Conservation (phyloP, 2,113 vertebrate species). For the Cebidichthys violaceus region DNA sequence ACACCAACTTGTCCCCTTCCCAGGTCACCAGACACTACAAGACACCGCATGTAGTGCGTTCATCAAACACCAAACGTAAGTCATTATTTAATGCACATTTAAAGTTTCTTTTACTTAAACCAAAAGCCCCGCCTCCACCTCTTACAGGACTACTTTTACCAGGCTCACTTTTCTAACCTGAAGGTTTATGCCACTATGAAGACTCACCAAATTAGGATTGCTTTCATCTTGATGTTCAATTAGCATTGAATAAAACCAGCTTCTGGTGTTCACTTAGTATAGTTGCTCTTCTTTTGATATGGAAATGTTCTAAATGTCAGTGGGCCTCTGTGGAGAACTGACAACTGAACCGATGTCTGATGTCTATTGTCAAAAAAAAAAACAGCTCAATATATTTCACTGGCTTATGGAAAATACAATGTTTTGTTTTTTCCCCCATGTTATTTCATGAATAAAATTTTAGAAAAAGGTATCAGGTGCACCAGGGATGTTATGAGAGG, state of each 20-base stretch:
- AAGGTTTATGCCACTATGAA: not conserved
- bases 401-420: not conserved
- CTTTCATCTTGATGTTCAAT: not conserved
- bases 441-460: not conserved
- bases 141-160: not conserved
- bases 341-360: not conserved
- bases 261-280: not conserved
- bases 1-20: conserved; percentile 90
- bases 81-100: not conserved
- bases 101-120: not conserved
- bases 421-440: not conserved
- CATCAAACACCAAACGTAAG: not conserved
- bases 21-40: conserved; percentile 88
- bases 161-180: not conserved
- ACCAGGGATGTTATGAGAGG: not conserved
- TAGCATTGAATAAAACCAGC: not conserved
- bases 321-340: not conserved
- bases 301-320: not conserved
- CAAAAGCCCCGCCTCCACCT: not conserved
- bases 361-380: not conserved
- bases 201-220: not conserved
- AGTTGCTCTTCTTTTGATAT: conserved; percentile 1
- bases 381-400: not conserved
- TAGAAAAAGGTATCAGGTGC: not conserved
- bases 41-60: not conserved